These are phyloP conservation scores for Epizoanthus fatuus DNA, from an alignment of 92 coral and sea anemone genomes.

Conservation along the genomic window DNA sequence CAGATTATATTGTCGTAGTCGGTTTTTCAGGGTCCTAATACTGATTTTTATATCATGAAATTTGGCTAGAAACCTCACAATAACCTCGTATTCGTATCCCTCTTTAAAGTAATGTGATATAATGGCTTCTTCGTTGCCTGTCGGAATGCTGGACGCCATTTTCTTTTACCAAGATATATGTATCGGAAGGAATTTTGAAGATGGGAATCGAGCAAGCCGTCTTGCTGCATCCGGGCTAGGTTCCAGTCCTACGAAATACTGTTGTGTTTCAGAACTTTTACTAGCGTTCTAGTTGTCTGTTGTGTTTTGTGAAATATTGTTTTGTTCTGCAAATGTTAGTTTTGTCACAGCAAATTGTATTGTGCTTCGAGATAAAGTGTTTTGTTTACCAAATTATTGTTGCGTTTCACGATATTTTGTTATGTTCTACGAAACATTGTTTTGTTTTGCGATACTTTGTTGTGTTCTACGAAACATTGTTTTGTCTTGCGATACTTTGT, in stretches of 20 bases:
- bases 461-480: background rate
- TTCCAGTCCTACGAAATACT: too few species aligned
- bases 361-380: too few species aligned
- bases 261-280: too few species aligned
- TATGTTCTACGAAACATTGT: background rate
- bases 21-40: conserved; percentile 59
- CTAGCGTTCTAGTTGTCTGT: too few species aligned
- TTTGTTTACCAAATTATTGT: background rate
- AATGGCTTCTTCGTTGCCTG: conserved; percentile 31
- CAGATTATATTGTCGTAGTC: conserved; percentile 51
- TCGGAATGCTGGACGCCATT: too few species aligned
- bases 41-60: conserved; percentile 58
- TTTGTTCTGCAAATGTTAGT: background rate
- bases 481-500: too few species aligned
- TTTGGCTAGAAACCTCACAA: conserved; percentile 45
- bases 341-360: too few species aligned
- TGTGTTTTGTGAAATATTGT: background rate
- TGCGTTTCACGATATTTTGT: background rate
- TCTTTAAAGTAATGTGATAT: conserved; percentile 46
- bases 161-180: too few species aligned
- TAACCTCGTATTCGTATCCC: conserved; percentile 50
- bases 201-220: too few species aligned
- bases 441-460: background rate
- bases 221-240: background rate
- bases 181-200: too few species aligned